Base-by-base conservation (phyloP, 2,888 invertebrate species). In the Creontiades dilutus region DNA sequence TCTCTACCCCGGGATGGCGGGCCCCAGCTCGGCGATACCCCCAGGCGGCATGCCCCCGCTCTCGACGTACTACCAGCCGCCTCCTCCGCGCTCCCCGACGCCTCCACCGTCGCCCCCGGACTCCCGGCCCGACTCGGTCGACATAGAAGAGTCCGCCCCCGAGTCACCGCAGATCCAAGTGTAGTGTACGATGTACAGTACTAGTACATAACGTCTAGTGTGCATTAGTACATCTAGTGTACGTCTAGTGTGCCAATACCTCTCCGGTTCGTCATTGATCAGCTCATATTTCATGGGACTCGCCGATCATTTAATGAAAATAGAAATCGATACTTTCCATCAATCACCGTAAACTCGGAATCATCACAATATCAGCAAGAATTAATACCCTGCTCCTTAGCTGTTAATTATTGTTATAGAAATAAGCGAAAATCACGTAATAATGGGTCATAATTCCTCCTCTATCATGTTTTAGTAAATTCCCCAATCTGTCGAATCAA, bases 21-120 rank as follows among this genome's bases (percentile, higher is more conserved):
- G 92, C 0, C 92, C 92, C 5, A 91, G 91, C 52, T 86, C 92
- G 12, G 91, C 91, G 48, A 52, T 90, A 23, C 90, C 91, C 1
- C 90, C 91, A 13, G 84, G 82, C 55, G 78, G 55, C 11, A 47
- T 86, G 85, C 90, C 90, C 13, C 90, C 90, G 7, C 84, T 90
- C 16, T 75, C 86, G 14, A 14, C 75, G 16, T 90, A 89, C 86
- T 90, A 91, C 91, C 90, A 90, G 37, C 91, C 91, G 84, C 91
- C 92, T 93, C 90, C 94, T 93, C 68, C 94, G 94, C 23, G 95
- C 95, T 93, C 94, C 93, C 92, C 92, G 78, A 91, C 92, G 82
- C 91, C 92, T 78, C 92, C 92, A 0, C 92, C 92, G 23, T 91
- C 92, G 37, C 91, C 91, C 16, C 92, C 91, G 47, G 92, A 91